These are phyloP conservation scores for Heterohyrax brucei DNA, from an alignment of 2,797 vertebrate species.

Conservation along the genomic window DNA sequence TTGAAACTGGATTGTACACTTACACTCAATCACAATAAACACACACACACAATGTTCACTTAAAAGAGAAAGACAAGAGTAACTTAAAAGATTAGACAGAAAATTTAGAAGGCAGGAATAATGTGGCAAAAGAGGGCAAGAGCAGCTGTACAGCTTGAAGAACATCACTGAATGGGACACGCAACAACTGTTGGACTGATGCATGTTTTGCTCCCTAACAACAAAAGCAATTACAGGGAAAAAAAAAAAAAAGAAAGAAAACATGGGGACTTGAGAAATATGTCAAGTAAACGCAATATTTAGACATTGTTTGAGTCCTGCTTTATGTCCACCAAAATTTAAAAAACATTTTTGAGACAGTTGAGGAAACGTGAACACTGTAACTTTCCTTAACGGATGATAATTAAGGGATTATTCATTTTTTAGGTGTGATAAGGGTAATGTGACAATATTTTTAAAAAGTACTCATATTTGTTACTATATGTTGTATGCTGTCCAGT, in stretches of 20 bases:
- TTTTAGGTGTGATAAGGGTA: slow-evolving; percentile 2
- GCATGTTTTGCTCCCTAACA: not conserved
- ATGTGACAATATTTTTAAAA: slow-evolving; percentile 10
- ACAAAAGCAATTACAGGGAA: not conserved
- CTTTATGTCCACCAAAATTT: slow-evolving; percentile 48
- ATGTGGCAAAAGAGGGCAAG: not conserved
- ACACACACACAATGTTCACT: not conserved
- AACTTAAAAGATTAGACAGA: not conserved
- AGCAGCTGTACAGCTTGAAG: not conserved
- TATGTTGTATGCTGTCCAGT: not conserved
- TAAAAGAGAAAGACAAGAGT: not conserved
- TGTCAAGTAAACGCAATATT: slow-evolving; percentile 52
- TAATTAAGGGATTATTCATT: slow-evolving; percentile 19
- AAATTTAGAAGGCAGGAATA: not conserved
- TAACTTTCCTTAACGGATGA: not conserved
- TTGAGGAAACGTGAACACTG: slow-evolving; percentile 27
- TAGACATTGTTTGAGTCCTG: slow-evolving; percentile 28
- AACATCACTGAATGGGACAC: not conserved
- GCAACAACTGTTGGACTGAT: not conserved
- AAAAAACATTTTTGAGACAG: slow-evolving; percentile 42
- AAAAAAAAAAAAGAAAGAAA: slow-evolving; percentile 44
- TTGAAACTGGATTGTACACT: no score
- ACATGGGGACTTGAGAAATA: slow-evolving; percentile 15
- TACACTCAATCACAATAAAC: no score
- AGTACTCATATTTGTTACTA: slow-evolving; percentile 39